Base-by-base conservation (phyloP, 2,113 vertebrate genomes). In the Ochotona curzoniae region DNA sequence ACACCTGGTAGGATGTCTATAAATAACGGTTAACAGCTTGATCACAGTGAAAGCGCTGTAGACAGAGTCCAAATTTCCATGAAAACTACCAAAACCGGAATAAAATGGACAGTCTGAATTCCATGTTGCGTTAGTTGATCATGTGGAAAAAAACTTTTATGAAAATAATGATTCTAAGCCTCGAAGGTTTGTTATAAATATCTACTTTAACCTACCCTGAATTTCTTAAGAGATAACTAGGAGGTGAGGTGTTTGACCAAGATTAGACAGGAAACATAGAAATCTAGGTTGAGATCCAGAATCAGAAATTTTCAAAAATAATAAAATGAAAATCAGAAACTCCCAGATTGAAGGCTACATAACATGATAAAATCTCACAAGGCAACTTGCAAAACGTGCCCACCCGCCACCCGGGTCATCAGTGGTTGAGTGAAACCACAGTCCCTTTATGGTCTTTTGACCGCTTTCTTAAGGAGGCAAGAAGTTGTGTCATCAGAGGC, bases 71-170 rank as follows among this genome's bases (percentile, higher is more conserved):
- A 93, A 93, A 94, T 87, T 81, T 61, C 76, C 87, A 95, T 18
- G 64, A 96, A 97, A 95, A 83, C n/a, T 81, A 89, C 78, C 93
- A 87, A 96, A 96, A 94, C 49, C 91, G 26, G 80, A 95, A 93
- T 73, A 95, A 87, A 93, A 93, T 35, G 26, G 12, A 63, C 49
- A 63, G 57, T 64, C 57, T 87, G 64, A 75, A 88, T 93, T 67
- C 51, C 26, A 71, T 64, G 44, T 83, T 96, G 71, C 1, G 66
- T 90, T 95, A 94, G 80, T 93, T 84, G 76, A 89, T 89, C 63
- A 69, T 30, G 51, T 80, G 83, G 38, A 44, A 38, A 92, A 80
- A 74, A 87, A 92, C 30, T 57, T 92, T 32, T 60, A 51, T 60
- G 83, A 83, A 95, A 81, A 84, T 86, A 85, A 87, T 83, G 76